phyloP scores from a whole-genome alignment of 2,888 invertebrate species.

The Pterobdella sp. region DNA sequence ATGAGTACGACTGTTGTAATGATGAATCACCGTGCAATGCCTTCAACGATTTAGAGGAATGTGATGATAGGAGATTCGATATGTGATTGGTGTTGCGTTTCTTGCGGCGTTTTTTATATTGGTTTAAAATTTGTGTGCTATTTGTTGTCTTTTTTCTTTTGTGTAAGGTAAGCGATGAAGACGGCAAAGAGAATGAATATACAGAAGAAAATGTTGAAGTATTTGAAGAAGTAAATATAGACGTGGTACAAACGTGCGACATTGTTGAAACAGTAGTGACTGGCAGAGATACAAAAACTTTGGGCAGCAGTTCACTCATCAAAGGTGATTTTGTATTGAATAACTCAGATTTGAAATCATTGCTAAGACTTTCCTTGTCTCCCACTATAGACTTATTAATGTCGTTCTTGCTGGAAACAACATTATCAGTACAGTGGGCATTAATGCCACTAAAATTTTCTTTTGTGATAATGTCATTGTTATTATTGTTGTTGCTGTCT shows the following conservation, averaged over 20 bases:
- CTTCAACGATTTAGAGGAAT: background rate
- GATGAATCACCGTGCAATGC: too few species aligned
- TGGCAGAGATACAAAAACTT: too few species aligned
- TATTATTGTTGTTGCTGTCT: background rate
- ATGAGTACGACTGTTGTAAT: too few species aligned
- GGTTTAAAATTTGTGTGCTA: constrained; percentile 4
- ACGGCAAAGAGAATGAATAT: background rate
- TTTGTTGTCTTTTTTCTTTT: background rate
- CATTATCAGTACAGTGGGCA: too few species aligned
- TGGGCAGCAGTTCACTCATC: too few species aligned
- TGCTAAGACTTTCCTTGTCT: constrained; percentile 12
- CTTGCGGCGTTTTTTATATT: constrained; percentile 4
- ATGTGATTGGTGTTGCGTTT: background rate
- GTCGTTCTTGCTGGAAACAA: too few species aligned
- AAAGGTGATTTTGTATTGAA: constrained; percentile 28
- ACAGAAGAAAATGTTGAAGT: background rate
- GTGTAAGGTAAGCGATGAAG: too few species aligned
- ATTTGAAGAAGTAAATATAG: background rate
- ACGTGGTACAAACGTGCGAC: background rate
- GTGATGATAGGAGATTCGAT: background rate
- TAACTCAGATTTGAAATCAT: too few species aligned
- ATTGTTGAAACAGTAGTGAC: background rate
- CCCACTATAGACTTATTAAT: constrained; percentile 17
- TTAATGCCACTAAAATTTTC: background rate
- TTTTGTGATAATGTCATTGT: background rate